phyloP scores from a whole-genome alignment of 2,113 vertebrate species.

The Oryzias curvinotus region DNA sequence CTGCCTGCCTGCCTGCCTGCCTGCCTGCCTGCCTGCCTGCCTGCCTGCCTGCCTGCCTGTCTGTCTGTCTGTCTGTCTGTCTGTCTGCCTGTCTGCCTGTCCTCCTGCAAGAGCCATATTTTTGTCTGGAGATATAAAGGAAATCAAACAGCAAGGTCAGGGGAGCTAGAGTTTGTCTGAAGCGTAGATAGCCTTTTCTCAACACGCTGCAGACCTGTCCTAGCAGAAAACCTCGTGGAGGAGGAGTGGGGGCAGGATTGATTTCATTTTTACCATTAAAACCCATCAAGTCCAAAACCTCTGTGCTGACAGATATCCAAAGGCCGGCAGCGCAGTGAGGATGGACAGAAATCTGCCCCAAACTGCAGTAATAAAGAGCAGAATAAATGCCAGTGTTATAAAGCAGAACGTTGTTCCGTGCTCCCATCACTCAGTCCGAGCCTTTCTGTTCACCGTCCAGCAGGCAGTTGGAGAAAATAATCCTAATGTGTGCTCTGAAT shows the following conservation, averaged over 20 bases:
- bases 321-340: not conserved
- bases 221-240: slow-evolving; percentile 20
- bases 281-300: slow-evolving; percentile 5
- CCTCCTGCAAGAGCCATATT: slow-evolving; percentile 53
- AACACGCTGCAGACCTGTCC: slow-evolving; percentile 44
- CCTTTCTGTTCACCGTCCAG: slow-evolving; percentile 15
- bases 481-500: slow-evolving; percentile 35
- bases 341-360: no score
- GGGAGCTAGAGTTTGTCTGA: slow-evolving; percentile 61
- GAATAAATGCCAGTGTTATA: no score
- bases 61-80: slow-evolving; percentile 55
- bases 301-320: slow-evolving; percentile 1
- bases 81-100: no score
- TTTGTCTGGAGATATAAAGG: slow-evolving; percentile 65
- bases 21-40: no score
- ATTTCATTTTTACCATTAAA: slow-evolving; percentile 28
- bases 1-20: slow-evolving; percentile 57
- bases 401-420: not conserved
- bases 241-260: slow-evolving; percentile 25
- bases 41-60: slow-evolving; percentile 53
- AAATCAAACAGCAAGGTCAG: slow-evolving; percentile 76
- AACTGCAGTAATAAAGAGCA: no score
- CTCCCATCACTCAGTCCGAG: not conserved
- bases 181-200: slow-evolving; percentile 47
- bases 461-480: slow-evolving; percentile 50